Evolutionary conservation across 35 echinoderm and acorn worm genomes (phyloP).

Genomic region (Ophioderma brevispina): DNA sequence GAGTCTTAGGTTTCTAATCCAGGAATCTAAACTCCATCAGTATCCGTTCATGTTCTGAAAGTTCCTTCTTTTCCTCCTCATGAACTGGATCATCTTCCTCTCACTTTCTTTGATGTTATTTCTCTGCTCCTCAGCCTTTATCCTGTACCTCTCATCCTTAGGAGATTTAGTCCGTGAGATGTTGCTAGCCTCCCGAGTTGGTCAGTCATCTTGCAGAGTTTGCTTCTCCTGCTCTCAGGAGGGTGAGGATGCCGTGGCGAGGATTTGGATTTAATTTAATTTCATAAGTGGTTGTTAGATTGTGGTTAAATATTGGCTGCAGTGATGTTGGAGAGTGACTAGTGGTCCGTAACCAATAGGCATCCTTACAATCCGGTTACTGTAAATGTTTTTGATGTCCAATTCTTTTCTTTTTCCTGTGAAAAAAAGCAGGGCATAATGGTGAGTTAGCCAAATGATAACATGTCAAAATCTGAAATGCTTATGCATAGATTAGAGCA

Average conservation of each 20-base stretch:
- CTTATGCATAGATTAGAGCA: no score
- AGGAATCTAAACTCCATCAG: conserved; percentile 46
- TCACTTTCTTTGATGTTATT: not conserved
- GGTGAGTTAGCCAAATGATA: no score
- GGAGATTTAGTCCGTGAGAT: conserved; percentile 18
- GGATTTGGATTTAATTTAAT: not conserved
- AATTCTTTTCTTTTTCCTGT: conserved; percentile 99
- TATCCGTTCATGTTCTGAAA: conserved; percentile 48
- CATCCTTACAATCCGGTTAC: conserved; percentile 68
- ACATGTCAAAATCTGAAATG: no score
- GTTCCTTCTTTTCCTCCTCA: conserved; percentile 15
- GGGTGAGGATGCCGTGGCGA: conserved; percentile 28
- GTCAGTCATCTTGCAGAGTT: conserved; percentile 45
- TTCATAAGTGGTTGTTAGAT: conserved; percentile 68
- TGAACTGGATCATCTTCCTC: conserved; percentile 1
- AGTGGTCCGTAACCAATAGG: conserved; percentile 19
- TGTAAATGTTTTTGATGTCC: conserved; percentile 96
- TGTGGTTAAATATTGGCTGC: conserved; percentile 21
- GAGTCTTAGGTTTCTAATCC: conserved; percentile 14
- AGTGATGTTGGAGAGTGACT: conserved; percentile 18
- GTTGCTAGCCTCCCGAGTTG: not conserved
- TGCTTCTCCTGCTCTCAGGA: not conserved
- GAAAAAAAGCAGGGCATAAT: no score
- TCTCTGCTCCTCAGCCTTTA: conserved; percentile 29
- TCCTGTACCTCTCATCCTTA: not conserved